Conservation (phyloP, 2,888 invertebrate species). For the Cecidostiba fungosa region DNA sequence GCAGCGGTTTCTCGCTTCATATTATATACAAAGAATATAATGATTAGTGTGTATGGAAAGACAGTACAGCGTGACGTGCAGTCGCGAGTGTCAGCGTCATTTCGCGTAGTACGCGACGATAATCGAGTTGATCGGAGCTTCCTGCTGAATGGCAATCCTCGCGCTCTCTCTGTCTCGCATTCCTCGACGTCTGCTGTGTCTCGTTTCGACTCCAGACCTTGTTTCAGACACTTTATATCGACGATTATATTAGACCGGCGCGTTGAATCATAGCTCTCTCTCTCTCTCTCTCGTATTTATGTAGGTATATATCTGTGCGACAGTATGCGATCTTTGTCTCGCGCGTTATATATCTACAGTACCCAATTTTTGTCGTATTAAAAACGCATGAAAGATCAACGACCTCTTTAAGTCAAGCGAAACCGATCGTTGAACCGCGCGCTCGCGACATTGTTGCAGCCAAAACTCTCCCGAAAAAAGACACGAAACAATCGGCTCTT, state of each 20-base stretch:
- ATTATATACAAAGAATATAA: no score
- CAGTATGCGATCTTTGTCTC: no score
- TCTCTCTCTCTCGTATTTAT: neutral
- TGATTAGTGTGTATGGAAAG: no score
- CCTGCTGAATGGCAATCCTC: slow-evolving; percentile 36
- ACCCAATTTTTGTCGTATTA: neutral
- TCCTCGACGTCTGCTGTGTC: slow-evolving; percentile 1
- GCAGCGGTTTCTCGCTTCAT: neutral
- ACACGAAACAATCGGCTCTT: neutral
- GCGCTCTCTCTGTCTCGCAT: slow-evolving; percentile 10
- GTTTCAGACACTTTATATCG: neutral
- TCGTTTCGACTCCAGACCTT: neutral
- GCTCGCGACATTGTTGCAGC: neutral
- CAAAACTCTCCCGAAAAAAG: neutral
- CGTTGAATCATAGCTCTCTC: neutral
- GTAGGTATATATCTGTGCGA: no score
- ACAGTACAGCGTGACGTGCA: no score
- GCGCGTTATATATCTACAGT: no score
- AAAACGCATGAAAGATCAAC: neutral
- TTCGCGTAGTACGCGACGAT: slow-evolving; percentile 22
- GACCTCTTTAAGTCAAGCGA: neutral
- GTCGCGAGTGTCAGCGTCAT: neutral
- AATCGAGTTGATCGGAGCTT: slow-evolving; percentile 40
- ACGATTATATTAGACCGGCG: neutral
- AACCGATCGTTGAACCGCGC: neutral